A percentile compares a stretch with the other conserved stretches of the same genome.
Evolutionary conservation across 2,888 invertebrate species (phyloP).

Genomic region (Latheticus oryzae): DNA sequence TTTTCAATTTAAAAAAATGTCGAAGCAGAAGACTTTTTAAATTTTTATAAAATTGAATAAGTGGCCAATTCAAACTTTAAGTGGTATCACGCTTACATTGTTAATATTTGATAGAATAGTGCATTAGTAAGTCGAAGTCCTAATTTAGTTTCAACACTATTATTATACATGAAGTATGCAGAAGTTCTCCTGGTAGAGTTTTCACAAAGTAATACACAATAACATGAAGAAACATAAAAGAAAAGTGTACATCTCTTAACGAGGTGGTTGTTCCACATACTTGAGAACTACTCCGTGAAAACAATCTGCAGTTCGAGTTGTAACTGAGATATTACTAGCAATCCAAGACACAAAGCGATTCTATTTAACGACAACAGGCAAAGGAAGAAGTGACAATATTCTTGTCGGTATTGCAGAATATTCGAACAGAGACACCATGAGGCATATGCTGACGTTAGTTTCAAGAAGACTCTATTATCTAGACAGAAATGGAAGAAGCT

Average conservation of each 20-base stretch:
- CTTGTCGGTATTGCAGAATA: conserved; percentile 20
- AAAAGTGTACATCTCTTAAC: conserved; percentile 31
- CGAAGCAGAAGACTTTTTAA: too few species aligned
- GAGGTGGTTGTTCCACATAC: conserved; percentile 33
- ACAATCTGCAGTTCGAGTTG: conserved; percentile 29
- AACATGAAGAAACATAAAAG: conserved; percentile 24
- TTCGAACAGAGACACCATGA: conserved; percentile 26
- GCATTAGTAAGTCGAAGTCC: too few species aligned
- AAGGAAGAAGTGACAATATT: conserved; percentile 35
- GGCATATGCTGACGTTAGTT: conserved; percentile 22
- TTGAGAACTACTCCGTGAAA: conserved; percentile 25
- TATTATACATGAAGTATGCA: conserved; percentile 31
- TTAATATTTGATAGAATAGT: too few species aligned
- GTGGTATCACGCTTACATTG: too few species aligned
- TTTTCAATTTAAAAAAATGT: too few species aligned
- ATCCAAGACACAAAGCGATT: conserved; percentile 38
- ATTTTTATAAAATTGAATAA: too few species aligned
- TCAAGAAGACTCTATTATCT: conserved; percentile 30
- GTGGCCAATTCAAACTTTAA: too few species aligned
- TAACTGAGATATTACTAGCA: conserved; percentile 32
- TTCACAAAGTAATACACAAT: conserved; percentile 26
- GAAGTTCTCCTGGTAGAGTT: conserved; percentile 23
- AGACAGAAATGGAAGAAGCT: conserved; percentile 19
- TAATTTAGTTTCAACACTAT: too few species aligned
- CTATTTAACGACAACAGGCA: conserved; percentile 31